phyloP scores from a whole-genome alignment of 2,113 vertebrate genomes.

The Callithrix jacchus region DNA sequence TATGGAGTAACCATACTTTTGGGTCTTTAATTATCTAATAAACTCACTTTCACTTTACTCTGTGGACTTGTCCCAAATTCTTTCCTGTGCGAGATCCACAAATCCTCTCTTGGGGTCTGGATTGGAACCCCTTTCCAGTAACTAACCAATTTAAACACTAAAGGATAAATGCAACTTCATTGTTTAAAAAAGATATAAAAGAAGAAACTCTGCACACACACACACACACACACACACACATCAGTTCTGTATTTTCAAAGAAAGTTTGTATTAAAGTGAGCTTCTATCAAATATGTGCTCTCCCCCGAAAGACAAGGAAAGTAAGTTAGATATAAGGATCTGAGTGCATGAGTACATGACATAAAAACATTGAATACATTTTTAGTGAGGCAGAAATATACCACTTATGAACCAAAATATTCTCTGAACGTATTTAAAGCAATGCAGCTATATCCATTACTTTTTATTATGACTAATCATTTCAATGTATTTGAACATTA shows the following conservation, averaged over 20 bases:
- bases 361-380: neutral
- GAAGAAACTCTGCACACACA: neutral
- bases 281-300: neutral
- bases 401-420: neutral
- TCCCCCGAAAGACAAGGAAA: neutral
- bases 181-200: neutral
- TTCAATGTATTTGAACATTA: conserved; percentile 51
- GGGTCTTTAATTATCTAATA: no score
- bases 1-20: no score
- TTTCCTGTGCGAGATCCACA: no score
- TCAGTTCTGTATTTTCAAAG: neutral
- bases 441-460: neutral
- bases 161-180: neutral
- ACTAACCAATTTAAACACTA: neutral
- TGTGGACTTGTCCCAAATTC: no score
- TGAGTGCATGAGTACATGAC: neutral
- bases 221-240: neutral
- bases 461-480: conserved; percentile 57
- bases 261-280: neutral
- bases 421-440: conserved; percentile 4
- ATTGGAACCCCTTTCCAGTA: no score
- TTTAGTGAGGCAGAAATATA: conserved; percentile 37
- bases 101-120: no score
- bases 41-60: no score
- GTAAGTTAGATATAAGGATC: neutral